Base-by-base conservation (phyloP, 2,797 vertebrate genomes). In the Gallinago nigripennis region DNA sequence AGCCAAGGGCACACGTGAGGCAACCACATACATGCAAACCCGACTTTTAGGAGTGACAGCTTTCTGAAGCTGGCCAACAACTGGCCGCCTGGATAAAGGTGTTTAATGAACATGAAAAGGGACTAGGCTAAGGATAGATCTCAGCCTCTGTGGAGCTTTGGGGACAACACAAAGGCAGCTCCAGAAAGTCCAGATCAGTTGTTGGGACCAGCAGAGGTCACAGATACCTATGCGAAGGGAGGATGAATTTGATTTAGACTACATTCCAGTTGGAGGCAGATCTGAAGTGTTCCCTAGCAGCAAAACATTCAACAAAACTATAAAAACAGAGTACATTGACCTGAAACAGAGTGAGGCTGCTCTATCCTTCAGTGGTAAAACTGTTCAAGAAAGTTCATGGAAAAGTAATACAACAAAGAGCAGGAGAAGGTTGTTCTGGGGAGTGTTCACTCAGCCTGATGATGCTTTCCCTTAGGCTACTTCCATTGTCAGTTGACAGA, bases 11-110 rank as follows among this genome's bases (percentile, higher is more conserved):
- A 87, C 35, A 15, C 11, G 5, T 8, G 5, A 27, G 31, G 21
- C 21, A 71, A 48, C 28, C 9, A 25, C 5, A 5, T 3, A 35
- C 1, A 1, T 11, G 15, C 23, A 11, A 13, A n/a, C 16, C 3
- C 2, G 21, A 45, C 64, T 37, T 71, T 13, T 3, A 57, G 27
- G 37, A 53, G 16, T 7, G 51, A 53, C 24, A 4, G 3, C 21
- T 41, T 73, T 30, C 18, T 27, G 39, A 57, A 58, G 51, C 1
- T 61, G n/a, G 64, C 17, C 10, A 5, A 27, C n/a, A 82, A 16
- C 28, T 25, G 12, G 8, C 13, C 3, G 2, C 43, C 50, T 54
- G 25, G 35, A 81, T 45, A 53, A 39, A 86, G 23, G 25, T 24
- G 7, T 53, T 88, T 7, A 18, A 63, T 5, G 20, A 60, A 33